These are phyloP conservation scores for Decapterus maruadsi DNA, from an alignment of 2,797 vertebrate genomes.

Conservation along the genomic window DNA sequence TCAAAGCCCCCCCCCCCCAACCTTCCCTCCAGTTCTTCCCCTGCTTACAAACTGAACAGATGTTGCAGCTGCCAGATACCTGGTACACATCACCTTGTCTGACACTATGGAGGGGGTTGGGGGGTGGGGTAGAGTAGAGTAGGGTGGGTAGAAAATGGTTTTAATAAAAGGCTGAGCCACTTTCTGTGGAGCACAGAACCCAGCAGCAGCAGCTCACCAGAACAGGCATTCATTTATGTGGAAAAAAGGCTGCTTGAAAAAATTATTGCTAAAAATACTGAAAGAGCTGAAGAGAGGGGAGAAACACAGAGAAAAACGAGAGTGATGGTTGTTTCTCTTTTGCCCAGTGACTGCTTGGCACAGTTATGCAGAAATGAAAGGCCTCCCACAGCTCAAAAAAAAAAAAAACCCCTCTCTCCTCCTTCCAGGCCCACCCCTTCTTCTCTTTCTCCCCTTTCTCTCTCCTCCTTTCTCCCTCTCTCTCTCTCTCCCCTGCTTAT, in stretches of 20 bases:
- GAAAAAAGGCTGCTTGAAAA: constrained; percentile 34
- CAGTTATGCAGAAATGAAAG: constrained; percentile 59
- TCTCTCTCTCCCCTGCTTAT: constrained; percentile 54
- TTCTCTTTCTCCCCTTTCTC: not conserved
- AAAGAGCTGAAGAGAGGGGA: constrained; percentile 2
- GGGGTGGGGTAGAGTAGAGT: no score
- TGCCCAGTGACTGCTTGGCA: constrained; percentile 70
- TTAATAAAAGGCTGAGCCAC: constrained; percentile 8
- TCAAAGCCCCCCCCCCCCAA: constrained; percentile 5
- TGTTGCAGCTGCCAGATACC: constrained; percentile 35
- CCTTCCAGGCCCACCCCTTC: constrained; percentile 18
- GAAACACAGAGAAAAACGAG: constrained; percentile 30
- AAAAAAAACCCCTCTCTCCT: constrained; percentile 6
- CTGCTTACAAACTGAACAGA: constrained; percentile 31
- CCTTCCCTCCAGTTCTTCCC: constrained; percentile 1
- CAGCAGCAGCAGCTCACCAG: constrained; percentile 28
- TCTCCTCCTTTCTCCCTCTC: not conserved
- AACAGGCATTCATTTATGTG: constrained; percentile 27
- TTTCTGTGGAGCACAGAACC: constrained; percentile 27
- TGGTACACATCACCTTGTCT: constrained; percentile 30
- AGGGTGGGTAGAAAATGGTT: not conserved
- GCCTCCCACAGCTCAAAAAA: constrained; percentile 61
- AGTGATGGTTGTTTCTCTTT: constrained; percentile 56
- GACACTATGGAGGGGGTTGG: not conserved
- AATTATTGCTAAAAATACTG: constrained; percentile 48